These are phyloP conservation scores for Anabas testudineus DNA, from an alignment of 2,797 vertebrate genomes.

Conservation along the genomic window DNA sequence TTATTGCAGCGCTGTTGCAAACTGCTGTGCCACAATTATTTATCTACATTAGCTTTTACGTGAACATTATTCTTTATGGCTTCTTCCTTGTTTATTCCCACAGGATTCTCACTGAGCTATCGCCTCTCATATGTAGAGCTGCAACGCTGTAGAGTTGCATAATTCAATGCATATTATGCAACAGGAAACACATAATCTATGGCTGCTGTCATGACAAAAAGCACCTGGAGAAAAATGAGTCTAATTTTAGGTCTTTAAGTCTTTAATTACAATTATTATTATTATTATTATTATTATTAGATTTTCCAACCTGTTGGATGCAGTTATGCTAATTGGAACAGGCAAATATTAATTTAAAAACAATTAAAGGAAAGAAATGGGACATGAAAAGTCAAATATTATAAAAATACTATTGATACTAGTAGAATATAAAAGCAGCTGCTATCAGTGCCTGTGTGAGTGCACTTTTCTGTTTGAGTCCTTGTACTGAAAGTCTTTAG, in stretches of 20 bases:
- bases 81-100: constrained; percentile 21
- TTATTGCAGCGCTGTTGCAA: constrained; percentile 35
- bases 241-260: too few relatives aligned
- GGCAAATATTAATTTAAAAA: constrained; percentile 1
- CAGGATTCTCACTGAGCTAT: constrained; percentile 34
- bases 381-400: background rate
- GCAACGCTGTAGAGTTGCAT: background rate
- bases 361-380: too few relatives aligned
- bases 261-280: too few relatives aligned
- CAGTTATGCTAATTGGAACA: background rate
- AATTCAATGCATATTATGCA: constrained; percentile 15
- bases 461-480: constrained; percentile 29
- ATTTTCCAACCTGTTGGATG: background rate
- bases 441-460: constrained; percentile 10
- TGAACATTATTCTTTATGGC: constrained; percentile 42
- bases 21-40: constrained; percentile 35
- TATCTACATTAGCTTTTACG: constrained; percentile 43
- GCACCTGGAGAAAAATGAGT: background rate
- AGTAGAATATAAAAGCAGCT: background rate
- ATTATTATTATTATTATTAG: too few relatives aligned
- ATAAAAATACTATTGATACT: background rate
- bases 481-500: constrained; percentile 15
- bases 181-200: constrained; percentile 4
- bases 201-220: background rate
- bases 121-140: background rate